Base-by-base conservation (phyloP, 2,113 vertebrate species). In the Leptodactylus fuscus region DNA sequence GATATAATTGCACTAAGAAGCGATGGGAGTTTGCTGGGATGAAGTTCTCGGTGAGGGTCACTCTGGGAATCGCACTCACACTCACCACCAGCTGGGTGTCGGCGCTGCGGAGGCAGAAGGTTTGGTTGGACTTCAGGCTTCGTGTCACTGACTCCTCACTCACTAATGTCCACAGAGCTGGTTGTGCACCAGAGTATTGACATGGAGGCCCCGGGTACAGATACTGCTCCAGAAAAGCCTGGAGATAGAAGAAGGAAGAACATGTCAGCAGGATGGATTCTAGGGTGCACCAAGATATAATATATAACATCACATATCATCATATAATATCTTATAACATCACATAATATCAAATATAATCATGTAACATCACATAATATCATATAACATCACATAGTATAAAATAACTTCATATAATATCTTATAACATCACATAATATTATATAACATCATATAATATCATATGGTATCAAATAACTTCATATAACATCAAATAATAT, bases 151-250 rank as follows among this genome's bases (percentile, higher is more conserved):
- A 91, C 82, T 95, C 94, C 0, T 95, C 95, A 0, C 95, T 95
- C 38, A 95, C 78, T 0, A 95, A 93, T 0, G 92, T 91, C 95
- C 95, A 95, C 87, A 94, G 92, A 46, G 91, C 93, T 34, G 93
- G 91, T 80, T 92, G 94, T 51, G 94, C 92, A 87, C 86, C 91
- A 88, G 92, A 91, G 0, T 95, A 95, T 73, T 95, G 94, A 73
- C 94, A 89, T 49, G 93, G 94, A 82, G 95, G 94, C 73, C 95
- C 94, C 0, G 94, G 91, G 10, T 62, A 90, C 89, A 95, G 92
- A 91, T 95, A 95, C 79, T 94, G 92, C 82, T 95, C 94, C 36
- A 95, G 92, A 85, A 95, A 95, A 73, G 94, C 95, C 95, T 95
- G 48, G 1, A 49, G 2, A 55, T 3, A 80, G 60, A 58, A 38